Conservation (phyloP, 92 coral and sea anemone species). For the Heliopora coerulea region DNA sequence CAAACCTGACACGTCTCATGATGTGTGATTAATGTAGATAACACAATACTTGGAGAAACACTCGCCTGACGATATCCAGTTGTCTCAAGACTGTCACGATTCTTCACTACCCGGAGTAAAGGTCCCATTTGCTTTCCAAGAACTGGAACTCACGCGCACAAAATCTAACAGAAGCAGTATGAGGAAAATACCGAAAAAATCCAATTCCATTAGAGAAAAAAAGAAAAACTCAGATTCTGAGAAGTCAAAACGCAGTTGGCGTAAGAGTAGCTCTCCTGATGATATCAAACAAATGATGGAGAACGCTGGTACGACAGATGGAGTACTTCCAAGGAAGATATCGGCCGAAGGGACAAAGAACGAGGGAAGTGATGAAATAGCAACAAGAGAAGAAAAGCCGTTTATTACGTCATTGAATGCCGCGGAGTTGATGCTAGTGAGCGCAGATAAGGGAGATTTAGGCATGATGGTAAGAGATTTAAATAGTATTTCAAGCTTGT, state of each 20-base stretch:
- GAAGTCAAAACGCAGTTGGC: background rate
- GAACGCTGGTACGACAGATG: background rate
- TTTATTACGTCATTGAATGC: conserved; percentile 23
- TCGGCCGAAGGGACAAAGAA: conserved; percentile 1
- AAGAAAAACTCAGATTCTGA: conserved; percentile 33
- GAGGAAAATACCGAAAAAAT: conserved; percentile 25
- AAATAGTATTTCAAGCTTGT: too few relatives aligned
- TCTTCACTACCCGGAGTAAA: conserved; percentile 36
- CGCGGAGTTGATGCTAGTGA: conserved; percentile 52
- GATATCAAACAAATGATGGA: background rate
- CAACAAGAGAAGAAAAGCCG: conserved; percentile 7
- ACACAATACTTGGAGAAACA: conserved; percentile 25
- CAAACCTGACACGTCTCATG: too few relatives aligned
- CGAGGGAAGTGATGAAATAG: background rate
- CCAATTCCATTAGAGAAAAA: conserved; percentile 25
- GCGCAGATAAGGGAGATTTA: conserved; percentile 80
- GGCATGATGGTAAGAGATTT: conserved; percentile 74
- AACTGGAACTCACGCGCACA: background rate
- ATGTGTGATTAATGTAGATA: too few relatives aligned
- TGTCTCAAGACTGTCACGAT: background rate
- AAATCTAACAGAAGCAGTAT: conserved; percentile 32
- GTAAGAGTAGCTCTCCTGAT: background rate
- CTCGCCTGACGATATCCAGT: background rate
- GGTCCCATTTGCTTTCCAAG: conserved; percentile 21
- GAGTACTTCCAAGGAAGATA: background rate